These are phyloP conservation scores for Phyllotreta cruciferae DNA, from an alignment of 2,888 invertebrate species.

Conservation along the genomic window DNA sequence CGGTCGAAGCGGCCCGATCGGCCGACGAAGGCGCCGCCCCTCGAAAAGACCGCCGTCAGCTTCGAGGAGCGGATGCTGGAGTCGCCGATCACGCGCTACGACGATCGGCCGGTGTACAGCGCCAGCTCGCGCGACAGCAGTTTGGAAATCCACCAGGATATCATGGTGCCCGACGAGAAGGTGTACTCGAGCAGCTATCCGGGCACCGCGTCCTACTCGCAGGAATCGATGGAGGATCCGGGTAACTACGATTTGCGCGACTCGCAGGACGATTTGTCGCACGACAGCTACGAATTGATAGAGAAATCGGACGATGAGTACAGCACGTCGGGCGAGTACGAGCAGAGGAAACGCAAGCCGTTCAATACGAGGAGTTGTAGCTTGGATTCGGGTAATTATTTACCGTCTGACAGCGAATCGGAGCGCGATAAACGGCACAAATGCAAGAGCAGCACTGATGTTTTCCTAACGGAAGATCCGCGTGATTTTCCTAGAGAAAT, in stretches of 20 bases:
- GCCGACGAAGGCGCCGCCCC: conserved; percentile 60
- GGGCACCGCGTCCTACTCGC: conserved; percentile 73
- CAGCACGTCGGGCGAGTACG: conserved; percentile 57
- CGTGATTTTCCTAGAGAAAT: conserved; percentile 75
- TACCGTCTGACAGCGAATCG: conserved; percentile 77
- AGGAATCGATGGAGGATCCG: conserved; percentile 71
- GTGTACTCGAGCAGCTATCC: conserved; percentile 88
- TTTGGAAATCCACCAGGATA: conserved; percentile 73
- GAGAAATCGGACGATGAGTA: conserved; percentile 77
- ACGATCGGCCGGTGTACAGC: conserved; percentile 71
- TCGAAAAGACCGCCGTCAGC: conserved; percentile 52
- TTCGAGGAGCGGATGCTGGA: conserved; percentile 64
- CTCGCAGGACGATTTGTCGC: conserved; percentile 86
- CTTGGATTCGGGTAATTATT: conserved; percentile 78
- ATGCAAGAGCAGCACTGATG: conserved; percentile 72
- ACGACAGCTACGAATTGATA: conserved; percentile 86
- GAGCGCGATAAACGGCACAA: conserved; percentile 66
- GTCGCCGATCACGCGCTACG: conserved; percentile 76
- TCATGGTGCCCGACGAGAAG: conserved; percentile 70
- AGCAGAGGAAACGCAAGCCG: conserved; percentile 53
- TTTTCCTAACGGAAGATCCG: conserved; percentile 81
- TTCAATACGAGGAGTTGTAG: conserved; percentile 70
- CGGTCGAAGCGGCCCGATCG: conserved; percentile 68
- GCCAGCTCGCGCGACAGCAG: conserved; percentile 68
- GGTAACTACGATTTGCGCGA: conserved; percentile 70